Percentiles rank a stretch among this genome's conserved stretches.
Evolutionary conservation across 2,797 vertebrate genomes (phyloP).

Genomic region (Gobionotothen gibberifrons): DNA sequence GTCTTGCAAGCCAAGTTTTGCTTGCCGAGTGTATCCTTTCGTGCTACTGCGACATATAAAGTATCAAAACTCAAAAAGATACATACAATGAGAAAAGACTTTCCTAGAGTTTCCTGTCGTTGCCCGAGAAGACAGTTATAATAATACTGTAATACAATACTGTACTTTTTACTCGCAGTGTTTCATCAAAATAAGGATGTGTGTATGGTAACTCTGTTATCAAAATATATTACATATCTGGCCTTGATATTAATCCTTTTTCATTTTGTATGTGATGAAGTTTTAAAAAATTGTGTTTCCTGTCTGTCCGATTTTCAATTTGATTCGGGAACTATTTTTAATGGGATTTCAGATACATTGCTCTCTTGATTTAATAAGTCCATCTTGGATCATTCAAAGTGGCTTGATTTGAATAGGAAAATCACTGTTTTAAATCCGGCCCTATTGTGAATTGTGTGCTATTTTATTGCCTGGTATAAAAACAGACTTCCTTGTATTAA

Average conservation of each 20-base stretch:
- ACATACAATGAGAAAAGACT: slow-evolving; percentile 20
- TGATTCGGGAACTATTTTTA: too few relatives aligned
- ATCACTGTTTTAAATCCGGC: too few relatives aligned
- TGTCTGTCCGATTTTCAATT: too few relatives aligned
- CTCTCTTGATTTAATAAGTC: too few relatives aligned
- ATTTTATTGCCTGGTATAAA: slow-evolving; percentile 1
- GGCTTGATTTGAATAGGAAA: too few relatives aligned
- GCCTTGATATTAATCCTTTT: slow-evolving; percentile 20
- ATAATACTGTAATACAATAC: slow-evolving; percentile 6
- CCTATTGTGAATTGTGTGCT: not conserved
- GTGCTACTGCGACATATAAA: not conserved
- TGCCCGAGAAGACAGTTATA: not conserved
- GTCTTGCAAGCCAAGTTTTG: too few relatives aligned
- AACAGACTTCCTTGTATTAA: not conserved
- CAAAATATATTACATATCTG: slow-evolving; percentile 7
- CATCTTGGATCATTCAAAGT: too few relatives aligned
- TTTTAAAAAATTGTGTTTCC: not conserved
- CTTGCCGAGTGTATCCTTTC: not conserved
- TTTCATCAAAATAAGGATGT: slow-evolving; percentile 2
- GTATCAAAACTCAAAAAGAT: not conserved
- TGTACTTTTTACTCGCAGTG: not conserved
- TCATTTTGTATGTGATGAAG: slow-evolving; percentile 3
- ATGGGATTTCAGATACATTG: too few relatives aligned
- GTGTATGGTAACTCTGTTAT: slow-evolving; percentile 10
- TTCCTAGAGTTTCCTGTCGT: slow-evolving; percentile 10